Conservation (phyloP, 2,797 vertebrate genomes). For the Anguilla megastoma region DNA sequence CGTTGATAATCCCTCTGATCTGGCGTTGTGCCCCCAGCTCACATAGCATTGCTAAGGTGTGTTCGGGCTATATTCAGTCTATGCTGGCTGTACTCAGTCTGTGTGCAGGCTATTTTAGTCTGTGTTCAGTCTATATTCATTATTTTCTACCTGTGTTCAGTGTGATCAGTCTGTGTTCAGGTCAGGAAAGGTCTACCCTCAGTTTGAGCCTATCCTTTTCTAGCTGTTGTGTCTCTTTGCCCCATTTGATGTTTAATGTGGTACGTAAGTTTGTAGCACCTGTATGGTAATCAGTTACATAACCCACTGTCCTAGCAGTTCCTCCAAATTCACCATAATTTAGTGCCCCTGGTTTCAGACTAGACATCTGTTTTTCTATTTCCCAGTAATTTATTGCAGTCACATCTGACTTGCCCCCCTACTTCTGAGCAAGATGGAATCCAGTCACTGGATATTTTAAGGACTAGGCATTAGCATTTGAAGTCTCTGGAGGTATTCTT, state of each 20-base stretch:
- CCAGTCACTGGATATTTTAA: background rate
- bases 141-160: background rate
- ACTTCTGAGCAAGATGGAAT: background rate
- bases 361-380: background rate
- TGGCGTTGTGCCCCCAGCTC: background rate
- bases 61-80: background rate
- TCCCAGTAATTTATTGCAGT: background rate
- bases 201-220: background rate
- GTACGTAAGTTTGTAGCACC: background rate
- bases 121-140: background rate
- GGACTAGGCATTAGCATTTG: background rate
- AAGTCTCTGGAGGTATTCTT: background rate
- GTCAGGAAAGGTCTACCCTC: background rate
- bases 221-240: background rate
- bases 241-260: background rate
- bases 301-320: background rate
- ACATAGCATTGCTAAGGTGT: constrained; percentile 27
- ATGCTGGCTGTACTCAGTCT: background rate
- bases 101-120: background rate
- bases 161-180: background rate
- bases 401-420: background rate
- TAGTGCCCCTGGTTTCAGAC: background rate
- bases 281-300: background rate
- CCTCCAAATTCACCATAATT: background rate
- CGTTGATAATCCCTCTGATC: constrained; percentile 29